phyloP scores from a whole-genome alignment of 1,140 invertebrate species.

The Ceratina japonica region DNA sequence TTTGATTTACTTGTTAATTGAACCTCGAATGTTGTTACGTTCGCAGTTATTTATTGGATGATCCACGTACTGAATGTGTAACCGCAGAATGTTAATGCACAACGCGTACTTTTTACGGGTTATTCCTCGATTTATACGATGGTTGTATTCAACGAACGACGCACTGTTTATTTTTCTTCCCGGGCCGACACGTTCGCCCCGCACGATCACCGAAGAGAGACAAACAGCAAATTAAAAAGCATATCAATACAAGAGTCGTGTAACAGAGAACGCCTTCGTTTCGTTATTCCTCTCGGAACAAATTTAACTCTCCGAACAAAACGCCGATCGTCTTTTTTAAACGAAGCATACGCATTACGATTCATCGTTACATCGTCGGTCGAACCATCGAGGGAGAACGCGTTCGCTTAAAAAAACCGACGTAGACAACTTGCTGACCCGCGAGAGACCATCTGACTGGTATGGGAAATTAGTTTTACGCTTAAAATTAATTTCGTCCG shows the following conservation, averaged over 20 bases:
- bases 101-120: conserved; percentile 43
- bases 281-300: conserved; percentile 3
- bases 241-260: conserved; percentile 40
- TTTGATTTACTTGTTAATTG: too few species aligned
- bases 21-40: too few species aligned
- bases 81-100: conserved; percentile 52
- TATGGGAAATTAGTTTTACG: conserved; percentile 12
- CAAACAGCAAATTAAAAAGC: conserved; percentile 11
- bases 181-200: background rate
- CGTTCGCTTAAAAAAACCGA: conserved; percentile 5
- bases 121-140: conserved; percentile 35
- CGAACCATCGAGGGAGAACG: conserved; percentile 6
- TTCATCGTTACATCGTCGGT: conserved; percentile 21
- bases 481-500: conserved; percentile 39
- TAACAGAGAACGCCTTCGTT: conserved; percentile 24
- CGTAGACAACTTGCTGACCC: too few species aligned
- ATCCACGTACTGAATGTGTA: conserved; percentile 50
- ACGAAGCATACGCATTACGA: background rate
- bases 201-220: background rate
- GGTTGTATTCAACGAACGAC: conserved; percentile 20
- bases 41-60: conserved; percentile 38
- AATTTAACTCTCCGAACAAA: conserved; percentile 4
- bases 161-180: background rate
- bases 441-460: conserved; percentile 14
- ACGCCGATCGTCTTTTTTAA: background rate